Evolutionary conservation across 1,140 invertebrate genomes (phyloP).

Genomic region (Nephila pilipes): DNA sequence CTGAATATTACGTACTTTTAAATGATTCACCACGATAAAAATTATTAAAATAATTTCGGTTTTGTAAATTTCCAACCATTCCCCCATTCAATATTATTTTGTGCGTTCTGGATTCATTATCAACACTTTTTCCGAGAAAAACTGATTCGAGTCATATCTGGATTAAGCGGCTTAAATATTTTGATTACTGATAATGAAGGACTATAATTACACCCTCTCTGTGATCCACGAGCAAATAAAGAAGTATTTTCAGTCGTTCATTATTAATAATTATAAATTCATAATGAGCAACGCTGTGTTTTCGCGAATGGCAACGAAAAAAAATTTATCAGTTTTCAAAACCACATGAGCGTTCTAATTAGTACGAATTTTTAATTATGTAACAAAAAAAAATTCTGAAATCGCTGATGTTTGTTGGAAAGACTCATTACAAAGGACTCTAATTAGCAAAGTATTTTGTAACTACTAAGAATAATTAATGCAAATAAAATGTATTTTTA

Average conservation of each 20-base stretch:
- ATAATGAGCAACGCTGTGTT: neutral
- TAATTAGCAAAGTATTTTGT: conserved; percentile 31
- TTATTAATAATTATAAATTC: conserved; percentile 65
- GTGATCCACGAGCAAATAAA: neutral
- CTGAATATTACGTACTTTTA: too few species aligned
- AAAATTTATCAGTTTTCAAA: neutral
- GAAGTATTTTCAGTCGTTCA: neutral
- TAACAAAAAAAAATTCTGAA: neutral
- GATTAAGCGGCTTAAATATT: too few species aligned
- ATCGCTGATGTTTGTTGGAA: neutral
- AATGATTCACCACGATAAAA: too few species aligned
- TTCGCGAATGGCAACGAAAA: neutral
- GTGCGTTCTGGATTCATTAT: too few species aligned
- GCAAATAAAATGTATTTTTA: conserved; percentile 6
- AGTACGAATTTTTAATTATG: conserved; percentile 51
- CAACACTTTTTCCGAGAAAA: too few species aligned
- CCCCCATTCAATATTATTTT: too few species aligned
- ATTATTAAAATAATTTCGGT: too few species aligned
- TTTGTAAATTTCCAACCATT: too few species aligned
- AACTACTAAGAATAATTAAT: neutral
- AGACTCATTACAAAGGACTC: neutral
- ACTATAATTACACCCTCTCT: too few species aligned
- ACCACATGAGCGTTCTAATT: conserved; percentile 19
- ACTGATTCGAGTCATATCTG: too few species aligned
- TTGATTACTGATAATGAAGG: too few species aligned